Evolutionary conservation across 2,797 vertebrate genomes (phyloP).

Genomic region (Ataeniobius toweri): DNA sequence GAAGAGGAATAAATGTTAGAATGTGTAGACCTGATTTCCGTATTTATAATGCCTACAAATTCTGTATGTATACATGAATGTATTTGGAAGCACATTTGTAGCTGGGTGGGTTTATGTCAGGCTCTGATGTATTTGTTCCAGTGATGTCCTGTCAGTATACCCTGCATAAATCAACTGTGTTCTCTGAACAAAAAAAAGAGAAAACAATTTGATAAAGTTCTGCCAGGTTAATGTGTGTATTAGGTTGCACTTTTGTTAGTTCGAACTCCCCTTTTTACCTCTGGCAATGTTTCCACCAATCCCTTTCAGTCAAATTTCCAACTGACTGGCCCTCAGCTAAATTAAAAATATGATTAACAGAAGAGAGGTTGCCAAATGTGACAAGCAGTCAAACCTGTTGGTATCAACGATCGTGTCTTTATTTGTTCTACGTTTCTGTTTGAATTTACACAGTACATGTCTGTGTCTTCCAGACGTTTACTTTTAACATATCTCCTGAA

Average conservation of each 20-base stretch:
- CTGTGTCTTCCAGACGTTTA: neutral
- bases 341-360: slow-evolving; percentile 35
- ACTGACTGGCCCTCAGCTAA: slow-evolving; percentile 15
- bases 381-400: slow-evolving; percentile 51
- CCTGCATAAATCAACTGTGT: slow-evolving; percentile 17
- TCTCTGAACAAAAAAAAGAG: neutral
- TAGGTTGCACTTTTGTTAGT: slow-evolving; percentile 1
- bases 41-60: slow-evolving; percentile 2
- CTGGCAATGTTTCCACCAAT: slow-evolving; percentile 33
- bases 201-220: slow-evolving; percentile 14
- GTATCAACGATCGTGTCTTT: slow-evolving; percentile 3
- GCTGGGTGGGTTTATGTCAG: neutral
- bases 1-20: neutral
- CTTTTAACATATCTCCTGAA: slow-evolving; percentile 1
- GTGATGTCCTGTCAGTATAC: slow-evolving; percentile 13
- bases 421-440: slow-evolving; percentile 3
- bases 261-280: slow-evolving; percentile 23
- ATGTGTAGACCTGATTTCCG: neutral
- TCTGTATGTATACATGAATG: neutral
- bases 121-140: neutral
- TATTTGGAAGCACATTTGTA: neutral
- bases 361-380: slow-evolving; percentile 23
- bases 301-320: slow-evolving; percentile 30
- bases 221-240: neutral
- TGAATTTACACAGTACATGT: slow-evolving; percentile 1